phyloP scores from a whole-genome alignment of 2,113 vertebrate genomes.

The Elaphurus davidianus region DNA sequence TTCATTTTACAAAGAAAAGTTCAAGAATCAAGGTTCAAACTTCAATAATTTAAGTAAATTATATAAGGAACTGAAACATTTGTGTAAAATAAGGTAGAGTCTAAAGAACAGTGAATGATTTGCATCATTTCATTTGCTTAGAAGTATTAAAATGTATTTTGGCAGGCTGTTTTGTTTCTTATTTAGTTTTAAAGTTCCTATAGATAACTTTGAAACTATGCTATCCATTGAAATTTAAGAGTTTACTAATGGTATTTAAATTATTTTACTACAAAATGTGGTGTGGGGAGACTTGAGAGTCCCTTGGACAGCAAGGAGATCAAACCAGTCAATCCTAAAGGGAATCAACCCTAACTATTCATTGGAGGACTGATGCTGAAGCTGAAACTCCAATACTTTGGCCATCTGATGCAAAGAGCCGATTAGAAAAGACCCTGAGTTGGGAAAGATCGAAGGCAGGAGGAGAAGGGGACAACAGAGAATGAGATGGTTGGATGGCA shows the following conservation, averaged over 20 bases:
- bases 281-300: neutral
- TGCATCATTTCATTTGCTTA: neutral
- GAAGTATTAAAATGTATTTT: neutral
- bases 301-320: neutral
- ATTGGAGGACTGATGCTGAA: neutral
- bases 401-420: neutral
- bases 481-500: neutral
- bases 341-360: neutral
- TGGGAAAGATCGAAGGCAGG: neutral
- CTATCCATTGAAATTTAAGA: neutral
- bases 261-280: neutral
- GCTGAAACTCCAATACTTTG: neutral
- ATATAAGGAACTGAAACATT: neutral
- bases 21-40: neutral
- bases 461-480: neutral
- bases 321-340: neutral
- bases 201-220: neutral
- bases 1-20: conserved; percentile 16
- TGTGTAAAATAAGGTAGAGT: neutral
- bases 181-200: neutral
- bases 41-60: neutral
- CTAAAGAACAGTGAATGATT: neutral
- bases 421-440: neutral
- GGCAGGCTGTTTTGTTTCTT: neutral
- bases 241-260: neutral